A percentile compares a stretch with the other conserved stretches of the same genome.
These are phyloP conservation scores for Heterodera schachtii DNA, from an alignment of 1,140 invertebrate species.

Conservation along the genomic window DNA sequence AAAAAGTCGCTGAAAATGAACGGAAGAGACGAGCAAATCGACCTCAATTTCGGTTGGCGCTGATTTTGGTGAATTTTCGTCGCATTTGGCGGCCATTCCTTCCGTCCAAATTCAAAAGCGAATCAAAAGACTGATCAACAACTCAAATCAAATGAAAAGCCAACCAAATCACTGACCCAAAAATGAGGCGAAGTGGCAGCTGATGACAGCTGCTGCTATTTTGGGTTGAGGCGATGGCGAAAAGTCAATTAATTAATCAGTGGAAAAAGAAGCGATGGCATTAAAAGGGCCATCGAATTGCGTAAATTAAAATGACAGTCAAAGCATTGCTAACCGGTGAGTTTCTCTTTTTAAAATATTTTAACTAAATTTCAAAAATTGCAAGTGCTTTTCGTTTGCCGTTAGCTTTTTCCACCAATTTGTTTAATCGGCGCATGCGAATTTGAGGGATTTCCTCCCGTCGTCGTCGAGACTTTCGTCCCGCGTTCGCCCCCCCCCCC, in stretches of 20 bases:
- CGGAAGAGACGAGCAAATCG: background rate
- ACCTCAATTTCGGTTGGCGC: background rate
- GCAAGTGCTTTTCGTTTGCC: background rate
- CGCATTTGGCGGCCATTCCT: background rate
- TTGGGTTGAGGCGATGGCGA: background rate
- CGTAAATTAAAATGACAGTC: too few species aligned
- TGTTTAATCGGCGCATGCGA: background rate
- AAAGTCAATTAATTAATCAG: background rate
- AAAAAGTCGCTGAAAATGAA: background rate
- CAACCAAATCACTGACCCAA: constrained; percentile 1
- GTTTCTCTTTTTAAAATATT: too few species aligned
- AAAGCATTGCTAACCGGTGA: too few species aligned
- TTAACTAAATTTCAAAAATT: background rate
- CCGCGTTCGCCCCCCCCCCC: background rate
- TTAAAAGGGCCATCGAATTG: too few species aligned
- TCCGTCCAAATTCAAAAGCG: background rate
- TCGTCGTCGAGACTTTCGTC: background rate
- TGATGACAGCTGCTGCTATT: background rate
- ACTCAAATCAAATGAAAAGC: background rate
- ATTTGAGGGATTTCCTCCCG: too few species aligned
- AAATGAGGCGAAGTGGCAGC: background rate
- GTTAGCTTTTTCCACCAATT: background rate
- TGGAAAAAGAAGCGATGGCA: background rate
- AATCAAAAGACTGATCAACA: background rate
- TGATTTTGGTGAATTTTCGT: background rate